Base-by-base conservation (phyloP, 2,113 vertebrate genomes). In the Sander lucioperca region DNA sequence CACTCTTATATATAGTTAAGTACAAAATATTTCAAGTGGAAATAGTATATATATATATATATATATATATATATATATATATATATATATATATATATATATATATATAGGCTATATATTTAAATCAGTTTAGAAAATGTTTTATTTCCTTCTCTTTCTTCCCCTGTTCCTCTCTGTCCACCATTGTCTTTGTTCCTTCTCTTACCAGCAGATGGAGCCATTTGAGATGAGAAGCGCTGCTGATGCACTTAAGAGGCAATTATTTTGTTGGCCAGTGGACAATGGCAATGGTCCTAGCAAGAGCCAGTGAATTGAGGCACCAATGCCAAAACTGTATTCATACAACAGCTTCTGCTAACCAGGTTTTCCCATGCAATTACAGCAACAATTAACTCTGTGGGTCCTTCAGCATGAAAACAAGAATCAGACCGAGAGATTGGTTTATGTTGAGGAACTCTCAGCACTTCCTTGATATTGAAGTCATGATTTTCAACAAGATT, bases 171-270 rank as follows among this genome's bases (percentile, higher is more conserved):
- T 63, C 58, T 36, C 9, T 21, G 19, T 39, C 10, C 10, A 33
- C 16, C 62, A 25, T 48, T 10, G 39, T 10, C 10, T 10, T 5
- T 15, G n/a, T 74, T 59, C 48, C n/a, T 68, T 54, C 23, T 51
- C 12, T 65, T n/a, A 36, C 86, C 88, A 91, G 83, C 61, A 91
- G 91, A 61, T 78, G 88, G 88, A 11, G 82, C 80, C 65, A 67
- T 86, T 83, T 82, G 27, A 71, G 59, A 80, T n/a, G 4, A 73
- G 16, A 76, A 33, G 30, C 18, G 53, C 25, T 36, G 53, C 25
- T 36, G 23, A 25, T 50, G 43, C 59, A 0, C 2, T 43, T 2
- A 4, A 12, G 48, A 70, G 18, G 63, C 30, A 43, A 77, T 72
- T 77, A 74, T 50, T 74, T 70, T 4, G 67, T 59, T 87, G 77